Percentiles rank a stretch among this genome's conserved stretches.
phyloP scores from a whole-genome alignment of 2,797 vertebrate species.

The Leucoraja ocellata region DNA sequence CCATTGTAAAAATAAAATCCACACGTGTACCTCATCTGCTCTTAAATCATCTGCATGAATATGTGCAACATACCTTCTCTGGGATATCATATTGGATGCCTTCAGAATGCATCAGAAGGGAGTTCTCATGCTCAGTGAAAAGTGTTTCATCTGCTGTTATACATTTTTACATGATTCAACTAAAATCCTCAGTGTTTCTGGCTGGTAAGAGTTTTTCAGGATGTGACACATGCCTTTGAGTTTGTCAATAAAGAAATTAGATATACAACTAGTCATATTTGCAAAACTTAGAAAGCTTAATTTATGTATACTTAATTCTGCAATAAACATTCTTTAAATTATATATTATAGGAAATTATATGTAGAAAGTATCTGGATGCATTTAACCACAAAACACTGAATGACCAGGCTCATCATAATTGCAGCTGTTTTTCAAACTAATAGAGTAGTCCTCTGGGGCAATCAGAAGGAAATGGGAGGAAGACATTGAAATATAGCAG shows the following conservation, averaged over 20 bases:
- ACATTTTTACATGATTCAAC: conserved; percentile 1
- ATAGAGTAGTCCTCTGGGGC: conserved; percentile 52
- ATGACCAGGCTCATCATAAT: conserved; percentile 55
- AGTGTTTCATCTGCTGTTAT: neutral
- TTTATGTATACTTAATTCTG: neutral
- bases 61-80: neutral
- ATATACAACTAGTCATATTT: neutral
- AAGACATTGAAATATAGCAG: conserved; percentile 55
- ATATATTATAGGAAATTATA: conserved; percentile 23
- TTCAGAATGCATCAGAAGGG: neutral
- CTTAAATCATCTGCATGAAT: neutral
- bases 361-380: conserved; percentile 44
- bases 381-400: conserved; percentile 55
- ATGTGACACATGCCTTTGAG: neutral
- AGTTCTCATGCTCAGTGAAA: neutral
- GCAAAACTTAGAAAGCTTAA: neutral
- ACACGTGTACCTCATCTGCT: neutral
- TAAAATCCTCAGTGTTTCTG: neutral
- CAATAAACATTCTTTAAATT: neutral
- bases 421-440: conserved; percentile 54
- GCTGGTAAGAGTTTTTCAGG: neutral
- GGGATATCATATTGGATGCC: neutral
- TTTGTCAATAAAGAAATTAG: neutral
- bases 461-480: conserved; percentile 55
- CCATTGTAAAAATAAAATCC: too few relatives aligned